A percentile compares a stretch with the other conserved stretches of the same genome.
phyloP scores from a whole-genome alignment of 2,113 vertebrate genomes.

The Oceanites oceanicus region DNA sequence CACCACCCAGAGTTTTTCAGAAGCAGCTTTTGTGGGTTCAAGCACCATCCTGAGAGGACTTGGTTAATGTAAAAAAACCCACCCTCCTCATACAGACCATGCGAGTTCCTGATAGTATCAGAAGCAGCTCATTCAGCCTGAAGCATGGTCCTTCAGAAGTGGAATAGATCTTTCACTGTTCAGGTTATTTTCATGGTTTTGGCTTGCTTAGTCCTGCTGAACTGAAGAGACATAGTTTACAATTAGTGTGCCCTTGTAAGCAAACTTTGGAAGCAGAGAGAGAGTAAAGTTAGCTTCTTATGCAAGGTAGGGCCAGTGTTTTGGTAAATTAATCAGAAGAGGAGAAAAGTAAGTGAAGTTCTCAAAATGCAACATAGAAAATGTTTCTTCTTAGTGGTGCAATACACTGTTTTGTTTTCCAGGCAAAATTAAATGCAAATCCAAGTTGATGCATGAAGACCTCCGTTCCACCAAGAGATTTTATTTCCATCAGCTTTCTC shows the following conservation, averaged over 20 bases:
- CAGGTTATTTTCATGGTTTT: neutral
- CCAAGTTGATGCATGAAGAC: neutral
- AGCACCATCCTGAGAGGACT: neutral
- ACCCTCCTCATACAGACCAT: neutral
- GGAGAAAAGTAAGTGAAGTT: neutral
- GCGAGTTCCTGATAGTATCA: neutral
- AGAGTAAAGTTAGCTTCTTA: neutral
- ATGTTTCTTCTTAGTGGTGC: neutral
- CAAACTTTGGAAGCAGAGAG: neutral
- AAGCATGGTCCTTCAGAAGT: neutral
- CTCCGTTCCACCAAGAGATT: neutral
- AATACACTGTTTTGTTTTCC: neutral
- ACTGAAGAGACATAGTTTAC: neutral
- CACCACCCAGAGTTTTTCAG: slow-evolving; percentile 61
- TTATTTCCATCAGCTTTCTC: neutral
- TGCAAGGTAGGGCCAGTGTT: neutral
- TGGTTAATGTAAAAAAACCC: slow-evolving; percentile 50
- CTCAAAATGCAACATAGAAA: neutral
- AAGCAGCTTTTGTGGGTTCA: slow-evolving; percentile 8
- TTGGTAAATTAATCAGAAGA: neutral
- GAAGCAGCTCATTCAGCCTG: neutral
- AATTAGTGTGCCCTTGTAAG: neutral
- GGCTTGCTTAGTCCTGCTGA: neutral
- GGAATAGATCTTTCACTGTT: neutral
- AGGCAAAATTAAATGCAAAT: neutral